Base-by-base conservation (phyloP, 2,113 vertebrate genomes). In the Rhagologus leucostigma region DNA sequence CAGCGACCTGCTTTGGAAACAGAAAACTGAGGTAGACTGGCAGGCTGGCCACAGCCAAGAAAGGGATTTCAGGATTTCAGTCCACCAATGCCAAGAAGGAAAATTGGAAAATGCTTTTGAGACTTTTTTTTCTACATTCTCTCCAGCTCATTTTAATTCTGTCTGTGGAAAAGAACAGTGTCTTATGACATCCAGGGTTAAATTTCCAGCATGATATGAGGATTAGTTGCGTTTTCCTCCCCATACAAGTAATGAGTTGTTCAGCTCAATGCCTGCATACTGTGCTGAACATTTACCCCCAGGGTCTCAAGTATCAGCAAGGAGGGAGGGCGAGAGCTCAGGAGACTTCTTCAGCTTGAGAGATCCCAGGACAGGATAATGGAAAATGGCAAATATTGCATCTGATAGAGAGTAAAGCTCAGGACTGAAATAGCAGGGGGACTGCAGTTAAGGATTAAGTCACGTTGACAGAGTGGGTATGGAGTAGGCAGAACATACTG, bases 351-450 rank as follows among this genome's bases (percentile, higher is more conserved):
- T 91, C 84, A 94, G 67, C 33, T 90, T 70, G 81, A 95, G 79
- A 92, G 63, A 95, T 91, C 83, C 85, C 88, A 78, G 80, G 95
- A 90, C 96, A 87, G 60, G 73, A 77, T 76, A 86, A 91, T 55
- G 49, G 69, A 81, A 94, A 95, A 90, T 65, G 52, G 56, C 60
- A 94, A 94, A 94, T 95, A 92, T 78, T 93, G 32, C 44, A 64
- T 74, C 53, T 52, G 33, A 27, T n/a, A 67, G 50, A 84, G n/a
- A 77, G 46, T 78, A 73, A 92, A 90, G 49, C 56, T 74, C n/a
- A 49, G 56, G 60, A 86, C 46, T 55, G 76, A 92, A 95, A 88
- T 87, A 88, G 30, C 27, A 50, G 49, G 41, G 23, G n/a, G 26
- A 91, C 35, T 84, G 49, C 15, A 21, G 70, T 46, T 76, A 50